These are phyloP conservation scores for Drosophila truncata DNA, from an alignment of 1,140 invertebrate genomes.

Conservation along the genomic window DNA sequence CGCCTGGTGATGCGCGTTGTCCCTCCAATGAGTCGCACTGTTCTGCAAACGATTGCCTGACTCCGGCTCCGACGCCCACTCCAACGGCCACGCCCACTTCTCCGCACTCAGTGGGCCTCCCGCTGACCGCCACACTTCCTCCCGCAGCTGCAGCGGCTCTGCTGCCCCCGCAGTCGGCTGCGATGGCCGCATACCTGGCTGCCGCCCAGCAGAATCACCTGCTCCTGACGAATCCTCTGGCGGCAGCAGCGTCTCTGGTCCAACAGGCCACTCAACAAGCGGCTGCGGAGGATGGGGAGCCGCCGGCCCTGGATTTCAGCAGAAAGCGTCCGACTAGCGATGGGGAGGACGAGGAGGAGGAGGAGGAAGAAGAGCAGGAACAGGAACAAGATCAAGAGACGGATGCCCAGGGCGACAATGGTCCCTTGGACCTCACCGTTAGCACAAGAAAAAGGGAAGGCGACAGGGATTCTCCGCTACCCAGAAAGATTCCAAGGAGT, in stretches of 20 bases:
- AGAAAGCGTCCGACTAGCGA: conserved; percentile 86
- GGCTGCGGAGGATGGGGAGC: conserved; percentile 85
- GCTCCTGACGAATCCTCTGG: conserved; percentile 91
- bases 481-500: conserved; percentile 88
- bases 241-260: conserved; percentile 86
- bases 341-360: conserved; percentile 43
- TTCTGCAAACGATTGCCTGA: conserved; percentile 88
- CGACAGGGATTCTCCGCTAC: conserved; percentile 85
- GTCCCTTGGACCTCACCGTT: conserved; percentile 92
- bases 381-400: conserved; percentile 23
- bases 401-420: conserved; percentile 87
- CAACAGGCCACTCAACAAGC: conserved; percentile 87
- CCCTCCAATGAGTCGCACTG: conserved; percentile 90
- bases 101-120: conserved; percentile 85
- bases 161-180: conserved; percentile 91
- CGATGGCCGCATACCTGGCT: conserved; percentile 91
- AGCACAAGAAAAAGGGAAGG: conserved; percentile 89
- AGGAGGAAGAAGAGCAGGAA: conserved; percentile 43
- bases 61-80: conserved; percentile 86
- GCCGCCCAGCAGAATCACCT: conserved; percentile 90
- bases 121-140: conserved; percentile 86
- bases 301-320: conserved; percentile 91
- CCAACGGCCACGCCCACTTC: conserved; percentile 85
- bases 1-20: conserved; percentile 86
- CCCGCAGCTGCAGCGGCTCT: conserved; percentile 87